phyloP scores from a whole-genome alignment of 2,113 vertebrate species.

The Ictalurus furcatus region DNA sequence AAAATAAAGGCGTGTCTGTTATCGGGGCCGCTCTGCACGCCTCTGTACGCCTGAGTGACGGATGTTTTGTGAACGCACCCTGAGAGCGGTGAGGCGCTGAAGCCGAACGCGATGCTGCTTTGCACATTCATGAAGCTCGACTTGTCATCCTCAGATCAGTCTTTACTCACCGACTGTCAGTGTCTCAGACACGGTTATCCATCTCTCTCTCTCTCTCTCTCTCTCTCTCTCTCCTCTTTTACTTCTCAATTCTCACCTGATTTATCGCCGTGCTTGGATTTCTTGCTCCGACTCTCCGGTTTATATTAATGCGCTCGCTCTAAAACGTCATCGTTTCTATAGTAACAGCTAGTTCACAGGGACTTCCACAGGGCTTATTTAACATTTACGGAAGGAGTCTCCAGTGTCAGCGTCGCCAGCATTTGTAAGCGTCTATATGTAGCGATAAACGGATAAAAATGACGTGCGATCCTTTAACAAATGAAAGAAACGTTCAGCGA shows the following conservation, averaged over 20 bases:
- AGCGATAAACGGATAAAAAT: neutral
- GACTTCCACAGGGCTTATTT: too few relatives aligned
- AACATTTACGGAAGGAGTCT: neutral
- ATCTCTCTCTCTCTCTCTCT: conserved; percentile 39
- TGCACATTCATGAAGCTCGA: conserved; percentile 19
- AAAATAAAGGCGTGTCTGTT: neutral
- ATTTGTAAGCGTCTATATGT: neutral
- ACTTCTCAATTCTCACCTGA: conserved; percentile 8
- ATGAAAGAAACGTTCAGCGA: neutral
- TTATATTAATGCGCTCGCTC: neutral
- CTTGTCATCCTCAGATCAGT: conserved; percentile 26
- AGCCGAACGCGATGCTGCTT: neutral
- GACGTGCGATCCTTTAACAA: neutral
- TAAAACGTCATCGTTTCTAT: neutral
- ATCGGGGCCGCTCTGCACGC: neutral
- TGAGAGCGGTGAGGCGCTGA: neutral
- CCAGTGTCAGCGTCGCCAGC: neutral
- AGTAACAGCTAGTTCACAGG: neutral
- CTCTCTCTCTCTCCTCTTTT: neutral
- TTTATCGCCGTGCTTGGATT: neutral
- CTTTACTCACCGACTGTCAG: conserved; percentile 38
- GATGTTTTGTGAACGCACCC: neutral
- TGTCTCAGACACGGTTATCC: neutral
- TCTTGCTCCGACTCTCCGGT: neutral
- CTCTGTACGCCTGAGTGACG: neutral